phyloP scores from a whole-genome alignment of 2,113 vertebrate species.

The Typhlomys cinereus region DNA sequence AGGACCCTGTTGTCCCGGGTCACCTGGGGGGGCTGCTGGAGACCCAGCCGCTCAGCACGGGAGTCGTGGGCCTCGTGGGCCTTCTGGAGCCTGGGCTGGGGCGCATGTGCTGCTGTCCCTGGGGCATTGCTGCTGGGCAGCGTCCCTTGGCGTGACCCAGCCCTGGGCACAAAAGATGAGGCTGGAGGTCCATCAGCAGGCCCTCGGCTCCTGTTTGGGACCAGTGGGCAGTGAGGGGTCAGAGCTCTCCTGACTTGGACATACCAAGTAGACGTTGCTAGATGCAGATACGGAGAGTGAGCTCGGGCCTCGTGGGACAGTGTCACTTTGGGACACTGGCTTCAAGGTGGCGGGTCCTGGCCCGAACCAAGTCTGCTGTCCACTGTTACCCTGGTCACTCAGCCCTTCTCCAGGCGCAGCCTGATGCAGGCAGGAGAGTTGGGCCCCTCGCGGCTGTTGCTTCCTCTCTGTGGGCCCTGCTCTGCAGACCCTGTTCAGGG shows the following conservation, averaged over 20 bases:
- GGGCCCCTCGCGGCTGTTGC: not conserved
- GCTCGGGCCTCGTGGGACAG: not conserved
- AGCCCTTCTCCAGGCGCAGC: not conserved
- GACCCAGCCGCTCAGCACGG: accelerated
- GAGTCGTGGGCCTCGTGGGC: not conserved
- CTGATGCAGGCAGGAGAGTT: not conserved
- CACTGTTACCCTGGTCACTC: no score
- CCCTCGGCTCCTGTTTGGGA: not conserved
- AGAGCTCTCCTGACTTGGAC: not conserved
- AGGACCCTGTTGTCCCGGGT: not conserved
- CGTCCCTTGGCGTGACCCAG: accelerated
- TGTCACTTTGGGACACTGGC: not conserved
- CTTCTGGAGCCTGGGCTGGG: no score
- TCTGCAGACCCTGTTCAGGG: not conserved
- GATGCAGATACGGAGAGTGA: not conserved
- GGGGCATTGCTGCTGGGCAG: not conserved
- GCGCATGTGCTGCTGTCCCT: not conserved
- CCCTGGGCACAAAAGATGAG: accelerated
- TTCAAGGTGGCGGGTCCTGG: not conserved
- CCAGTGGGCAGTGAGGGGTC: not conserved
- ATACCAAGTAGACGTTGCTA: not conserved
- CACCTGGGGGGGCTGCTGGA: not conserved
- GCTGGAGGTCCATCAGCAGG: not conserved
- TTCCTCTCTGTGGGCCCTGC: not conserved
- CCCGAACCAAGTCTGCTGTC: not conserved